phyloP scores from a whole-genome alignment of 2,888 invertebrate species.

The Phortica magna region DNA sequence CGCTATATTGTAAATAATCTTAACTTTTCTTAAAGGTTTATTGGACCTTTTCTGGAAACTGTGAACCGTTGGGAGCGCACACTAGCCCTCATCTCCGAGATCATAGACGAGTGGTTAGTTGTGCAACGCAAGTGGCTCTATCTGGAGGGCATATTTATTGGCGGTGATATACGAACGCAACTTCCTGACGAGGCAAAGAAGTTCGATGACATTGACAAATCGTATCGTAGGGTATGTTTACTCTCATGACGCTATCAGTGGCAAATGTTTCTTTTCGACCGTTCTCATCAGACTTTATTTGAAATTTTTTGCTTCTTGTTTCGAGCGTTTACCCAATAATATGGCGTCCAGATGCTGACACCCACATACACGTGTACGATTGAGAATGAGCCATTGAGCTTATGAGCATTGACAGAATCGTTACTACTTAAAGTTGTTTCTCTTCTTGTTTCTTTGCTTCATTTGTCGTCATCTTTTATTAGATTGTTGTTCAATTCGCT shows the following conservation, averaged over 20 bases:
- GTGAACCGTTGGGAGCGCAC: conserved; percentile 93
- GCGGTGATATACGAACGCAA: conserved; percentile 91
- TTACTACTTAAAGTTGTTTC: conserved; percentile 2
- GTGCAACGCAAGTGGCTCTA: conserved; percentile 95
- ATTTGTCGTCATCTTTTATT: conserved; percentile 12
- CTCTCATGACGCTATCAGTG: not conserved
- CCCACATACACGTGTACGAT: conserved; percentile 56
- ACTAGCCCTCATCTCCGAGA: conserved; percentile 89
- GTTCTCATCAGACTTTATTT: conserved; percentile 41
- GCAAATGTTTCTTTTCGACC: not conserved
- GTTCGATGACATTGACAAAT: conserved; percentile 92
- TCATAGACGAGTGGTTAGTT: conserved; percentile 91
- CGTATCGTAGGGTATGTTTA: conserved; percentile 83
- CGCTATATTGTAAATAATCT: too few species aligned
- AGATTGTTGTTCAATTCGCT: not conserved
- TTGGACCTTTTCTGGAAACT: conserved; percentile 90
- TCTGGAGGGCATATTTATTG: conserved; percentile 94
- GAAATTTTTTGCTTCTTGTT: conserved; percentile 49
- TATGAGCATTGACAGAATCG: not conserved
- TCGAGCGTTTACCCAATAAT: conserved; percentile 62
- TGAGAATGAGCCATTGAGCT: conserved; percentile 56
- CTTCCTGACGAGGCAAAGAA: conserved; percentile 93
- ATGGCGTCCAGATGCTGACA: conserved; percentile 68
- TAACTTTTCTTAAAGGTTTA: too few species aligned
- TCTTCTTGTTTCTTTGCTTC: conserved; percentile 36